Base-by-base conservation (phyloP, 2,113 vertebrate species). In the Thunnus thynnus region DNA sequence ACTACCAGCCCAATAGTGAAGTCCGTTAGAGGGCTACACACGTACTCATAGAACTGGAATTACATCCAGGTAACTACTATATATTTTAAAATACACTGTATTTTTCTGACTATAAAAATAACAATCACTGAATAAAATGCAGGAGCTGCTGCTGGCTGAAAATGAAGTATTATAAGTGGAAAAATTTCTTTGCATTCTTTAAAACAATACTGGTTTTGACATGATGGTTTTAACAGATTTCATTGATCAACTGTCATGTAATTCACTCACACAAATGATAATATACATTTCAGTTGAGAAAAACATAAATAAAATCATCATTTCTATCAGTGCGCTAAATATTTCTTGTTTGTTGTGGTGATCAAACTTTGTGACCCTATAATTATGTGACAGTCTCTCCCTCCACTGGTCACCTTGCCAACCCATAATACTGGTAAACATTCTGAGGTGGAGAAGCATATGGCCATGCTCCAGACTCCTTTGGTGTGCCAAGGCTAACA, bases 401-500 rank as follows among this genome's bases (percentile, higher is more conserved):
- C 66, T 75, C 48, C 17, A 44, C 55, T 0, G 47, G 47, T 75
- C 74, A 66, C 55, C 57, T 76, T 82, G 74, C 65, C 60, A 71
- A 36, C 69, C 68, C 61, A 82, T 76, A 87, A 85, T 54, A 56
- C 82, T 72, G 75, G 80, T 77, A 84, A 89, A 91, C 81, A 82
- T 61, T 73, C 62, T 77, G 82, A 80, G 77, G 80, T 66, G 80
- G 32, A 72, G 74, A 36, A n/a, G 83, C 81, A 55, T 66, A 72
- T 81, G 86, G 77, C 60, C 36, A 5, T 1, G 50, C 56, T 84
- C 85, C 85, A 86, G 65, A 66, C 58, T 78, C 32, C 22, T 72
- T 52, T 65, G 58, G 65, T 71, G 82, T 81, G 85, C 80, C 84
- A 88, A 84, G 44, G 75, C 83, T 64, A 92, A 93, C 84, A 89